A percentile compares a stretch with the other conserved stretches of the same genome.
Conservation (phyloP, 2,797 vertebrate species). For the Rachycentron canadum region DNA sequence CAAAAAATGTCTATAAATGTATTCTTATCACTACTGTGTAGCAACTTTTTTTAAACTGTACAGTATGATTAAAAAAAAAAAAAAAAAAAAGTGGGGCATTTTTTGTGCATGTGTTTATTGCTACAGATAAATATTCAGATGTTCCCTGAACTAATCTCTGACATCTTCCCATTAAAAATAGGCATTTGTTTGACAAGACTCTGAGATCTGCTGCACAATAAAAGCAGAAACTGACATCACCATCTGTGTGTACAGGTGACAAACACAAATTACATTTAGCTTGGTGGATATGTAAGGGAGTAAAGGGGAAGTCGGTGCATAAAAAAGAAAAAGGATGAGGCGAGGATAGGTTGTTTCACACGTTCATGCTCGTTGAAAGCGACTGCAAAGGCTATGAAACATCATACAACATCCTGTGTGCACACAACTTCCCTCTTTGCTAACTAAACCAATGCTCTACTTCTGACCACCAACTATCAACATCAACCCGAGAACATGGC, state of each 20-base stretch:
- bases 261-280: background rate
- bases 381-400: conserved; percentile 7
- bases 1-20: background rate
- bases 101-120: background rate
- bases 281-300: background rate
- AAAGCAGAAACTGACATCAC: conserved; percentile 1
- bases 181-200: background rate
- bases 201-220: background rate
- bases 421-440: conserved; percentile 31
- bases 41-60: no score
- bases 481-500: background rate
- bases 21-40: no score
- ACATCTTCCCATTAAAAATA: background rate
- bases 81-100: no score
- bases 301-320: conserved; percentile 40
- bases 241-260: background rate
- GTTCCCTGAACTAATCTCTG: background rate
- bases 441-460: background rate
- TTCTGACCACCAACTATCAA: conserved; percentile 7
- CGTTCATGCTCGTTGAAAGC: background rate
- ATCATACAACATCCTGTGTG: conserved; percentile 48
- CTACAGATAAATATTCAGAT: background rate
- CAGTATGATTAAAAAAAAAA: no score
- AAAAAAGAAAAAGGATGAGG: conserved; percentile 5
- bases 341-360: conserved; percentile 42